Evolutionary conservation across 2,888 invertebrate species (phyloP).

Genomic region (Drepana falcataria): DNA sequence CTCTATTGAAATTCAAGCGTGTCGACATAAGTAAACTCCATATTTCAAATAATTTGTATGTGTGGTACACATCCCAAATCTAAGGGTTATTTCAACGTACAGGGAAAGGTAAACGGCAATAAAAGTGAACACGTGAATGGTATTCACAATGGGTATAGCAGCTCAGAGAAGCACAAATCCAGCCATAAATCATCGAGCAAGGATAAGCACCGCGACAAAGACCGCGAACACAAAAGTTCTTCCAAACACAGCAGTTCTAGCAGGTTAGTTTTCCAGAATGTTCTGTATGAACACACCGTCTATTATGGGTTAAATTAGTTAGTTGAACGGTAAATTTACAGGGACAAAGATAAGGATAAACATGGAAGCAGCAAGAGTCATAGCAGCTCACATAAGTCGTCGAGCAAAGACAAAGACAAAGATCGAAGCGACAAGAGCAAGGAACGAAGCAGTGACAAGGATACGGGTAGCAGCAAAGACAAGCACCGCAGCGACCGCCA

Average conservation of each 20-base stretch:
- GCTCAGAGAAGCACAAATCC: conserved; percentile 75
- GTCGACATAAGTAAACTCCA: not conserved
- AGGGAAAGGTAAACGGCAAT: conserved; percentile 76
- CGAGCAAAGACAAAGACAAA: conserved; percentile 73
- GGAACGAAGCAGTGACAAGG: conserved; percentile 42
- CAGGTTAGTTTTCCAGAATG: conserved; percentile 69
- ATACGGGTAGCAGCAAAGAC: conserved; percentile 42
- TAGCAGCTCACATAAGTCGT: conserved; percentile 76
- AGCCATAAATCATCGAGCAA: conserved; percentile 84
- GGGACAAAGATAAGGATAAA: conserved; percentile 76
- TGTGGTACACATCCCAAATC: not conserved
- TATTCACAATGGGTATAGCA: conserved; percentile 86
- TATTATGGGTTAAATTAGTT: conserved; percentile 9
- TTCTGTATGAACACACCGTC: conserved; percentile 26
- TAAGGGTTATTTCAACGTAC: conserved; percentile 24
- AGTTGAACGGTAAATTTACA: conserved; percentile 25
- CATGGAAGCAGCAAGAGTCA: conserved; percentile 76
- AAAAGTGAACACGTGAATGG: conserved; percentile 85
- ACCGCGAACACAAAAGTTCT: conserved; percentile 79
- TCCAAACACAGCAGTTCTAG: conserved; percentile 69
- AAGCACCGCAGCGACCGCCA: conserved; percentile 42
- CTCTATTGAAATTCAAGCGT: not conserved
- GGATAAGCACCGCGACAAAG: conserved; percentile 84
- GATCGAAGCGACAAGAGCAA: conserved; percentile 59
- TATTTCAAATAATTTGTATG: conserved; percentile 14